These are phyloP conservation scores for Ondatra zibethicus DNA, from an alignment of 2,113 vertebrate genomes.

Conservation along the genomic window DNA sequence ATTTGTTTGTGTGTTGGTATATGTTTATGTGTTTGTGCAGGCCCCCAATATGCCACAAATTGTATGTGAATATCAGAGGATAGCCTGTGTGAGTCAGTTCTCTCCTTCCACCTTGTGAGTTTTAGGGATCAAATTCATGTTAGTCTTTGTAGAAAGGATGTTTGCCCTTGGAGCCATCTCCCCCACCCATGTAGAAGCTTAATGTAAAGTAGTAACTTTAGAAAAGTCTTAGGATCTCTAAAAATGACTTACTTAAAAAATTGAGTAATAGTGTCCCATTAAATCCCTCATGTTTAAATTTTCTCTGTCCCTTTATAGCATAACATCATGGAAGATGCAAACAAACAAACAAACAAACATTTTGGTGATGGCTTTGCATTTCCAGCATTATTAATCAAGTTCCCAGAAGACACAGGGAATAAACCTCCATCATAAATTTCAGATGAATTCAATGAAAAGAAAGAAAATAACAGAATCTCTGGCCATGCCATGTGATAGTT, in stretches of 20 bases:
- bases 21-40: neutral
- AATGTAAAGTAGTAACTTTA: neutral
- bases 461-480: constrained; percentile 35
- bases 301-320: neutral
- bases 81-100: neutral
- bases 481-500: neutral
- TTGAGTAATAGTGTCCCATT: neutral
- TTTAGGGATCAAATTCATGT: neutral
- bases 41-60: neutral
- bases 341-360: neutral
- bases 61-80: neutral
- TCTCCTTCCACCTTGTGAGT: neutral
- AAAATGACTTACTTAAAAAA: neutral
- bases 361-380: neutral
- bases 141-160: neutral
- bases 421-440: neutral
- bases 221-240: neutral
- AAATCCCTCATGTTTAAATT: neutral
- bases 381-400: neutral
- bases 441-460: neutral
- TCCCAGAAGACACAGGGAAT: neutral
- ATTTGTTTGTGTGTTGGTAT: neutral
- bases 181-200: neutral
- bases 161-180: neutral
- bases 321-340: neutral